Conservation (phyloP, 2,888 invertebrate species). For the Drosophila longiperda region DNA sequence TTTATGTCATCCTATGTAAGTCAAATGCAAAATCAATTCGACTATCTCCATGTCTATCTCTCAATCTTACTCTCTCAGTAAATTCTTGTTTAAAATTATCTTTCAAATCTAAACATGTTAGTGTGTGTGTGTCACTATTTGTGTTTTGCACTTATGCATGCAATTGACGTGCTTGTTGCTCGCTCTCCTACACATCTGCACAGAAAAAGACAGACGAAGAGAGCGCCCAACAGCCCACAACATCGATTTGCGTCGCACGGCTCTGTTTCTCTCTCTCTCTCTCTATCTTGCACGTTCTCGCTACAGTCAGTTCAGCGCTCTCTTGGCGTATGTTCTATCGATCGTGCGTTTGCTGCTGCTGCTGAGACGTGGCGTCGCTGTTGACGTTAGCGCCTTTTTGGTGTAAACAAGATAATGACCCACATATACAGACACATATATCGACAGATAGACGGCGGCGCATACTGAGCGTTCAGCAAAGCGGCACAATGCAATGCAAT, state of each 20-base stretch:
- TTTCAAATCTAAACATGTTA: not conserved
- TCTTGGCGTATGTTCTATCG: constrained; percentile 10
- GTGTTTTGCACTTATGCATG: constrained; percentile 6
- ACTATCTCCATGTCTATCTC: not conserved
- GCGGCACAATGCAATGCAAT: constrained; percentile 49
- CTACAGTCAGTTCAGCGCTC: constrained; percentile 1
- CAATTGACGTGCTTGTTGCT: constrained; percentile 1
- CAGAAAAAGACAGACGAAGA: not conserved
- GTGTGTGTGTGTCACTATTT: not conserved
- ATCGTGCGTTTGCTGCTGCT: constrained; percentile 35
- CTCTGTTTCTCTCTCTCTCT: not conserved
- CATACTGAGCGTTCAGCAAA: constrained; percentile 58
- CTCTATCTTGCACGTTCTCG: not conserved
- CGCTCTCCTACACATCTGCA: constrained; percentile 11
- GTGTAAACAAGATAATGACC: constrained; percentile 79
- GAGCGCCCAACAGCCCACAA: not conserved
- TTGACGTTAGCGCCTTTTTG: constrained; percentile 32
- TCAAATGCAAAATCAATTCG: not conserved
- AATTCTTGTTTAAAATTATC: not conserved
- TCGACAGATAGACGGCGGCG: constrained; percentile 25
- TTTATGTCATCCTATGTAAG: not conserved
- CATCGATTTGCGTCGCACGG: not conserved
- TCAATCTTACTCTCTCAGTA: not conserved
- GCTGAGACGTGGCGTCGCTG: constrained; percentile 38
- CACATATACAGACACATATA: constrained; percentile 49